A percentile compares a stretch with the other conserved stretches of the same genome.
These are phyloP conservation scores for Neodiprion lecontei DNA, from an alignment of 1,140 invertebrate species.

Conservation along the genomic window DNA sequence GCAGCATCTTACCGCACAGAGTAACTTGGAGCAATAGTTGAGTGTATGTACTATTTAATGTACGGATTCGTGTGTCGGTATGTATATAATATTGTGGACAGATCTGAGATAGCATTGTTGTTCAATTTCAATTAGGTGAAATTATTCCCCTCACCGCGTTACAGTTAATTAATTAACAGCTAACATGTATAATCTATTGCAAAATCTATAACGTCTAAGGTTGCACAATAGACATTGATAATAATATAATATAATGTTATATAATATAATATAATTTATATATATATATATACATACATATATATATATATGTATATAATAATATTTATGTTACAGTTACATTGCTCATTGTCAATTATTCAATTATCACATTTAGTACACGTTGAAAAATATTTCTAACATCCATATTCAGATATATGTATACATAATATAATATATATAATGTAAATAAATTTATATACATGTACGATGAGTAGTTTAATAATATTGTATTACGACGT, in stretches of 20 bases:
- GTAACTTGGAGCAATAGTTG: neutral
- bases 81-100: slow-evolving; percentile 21
- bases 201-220: slow-evolving; percentile 43
- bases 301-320: slow-evolving; percentile 28
- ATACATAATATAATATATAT: neutral
- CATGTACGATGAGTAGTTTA: neutral
- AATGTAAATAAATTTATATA: neutral
- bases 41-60: neutral
- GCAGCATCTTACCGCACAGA: neutral
- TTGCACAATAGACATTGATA: slow-evolving; percentile 57
- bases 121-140: neutral
- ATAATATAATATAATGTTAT: neutral
- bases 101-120: slow-evolving; percentile 21
- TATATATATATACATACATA: neutral
- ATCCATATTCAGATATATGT: slow-evolving; percentile 34
- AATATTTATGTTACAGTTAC: slow-evolving; percentile 57
- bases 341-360: slow-evolving; percentile 64
- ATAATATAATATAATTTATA: slow-evolving; percentile 17
- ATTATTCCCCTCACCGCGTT: slow-evolving; percentile 8
- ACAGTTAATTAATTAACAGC: slow-evolving; percentile 29
- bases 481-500: slow-evolving; percentile 5
- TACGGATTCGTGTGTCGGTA: too few relatives aligned
- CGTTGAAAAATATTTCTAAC: slow-evolving; percentile 63
- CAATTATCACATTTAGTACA: slow-evolving; percentile 62
- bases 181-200: slow-evolving; percentile 52